Conservation (phyloP, 35 echinoderm and acorn worm genomes). For the Heliocidaris tuberculata region DNA sequence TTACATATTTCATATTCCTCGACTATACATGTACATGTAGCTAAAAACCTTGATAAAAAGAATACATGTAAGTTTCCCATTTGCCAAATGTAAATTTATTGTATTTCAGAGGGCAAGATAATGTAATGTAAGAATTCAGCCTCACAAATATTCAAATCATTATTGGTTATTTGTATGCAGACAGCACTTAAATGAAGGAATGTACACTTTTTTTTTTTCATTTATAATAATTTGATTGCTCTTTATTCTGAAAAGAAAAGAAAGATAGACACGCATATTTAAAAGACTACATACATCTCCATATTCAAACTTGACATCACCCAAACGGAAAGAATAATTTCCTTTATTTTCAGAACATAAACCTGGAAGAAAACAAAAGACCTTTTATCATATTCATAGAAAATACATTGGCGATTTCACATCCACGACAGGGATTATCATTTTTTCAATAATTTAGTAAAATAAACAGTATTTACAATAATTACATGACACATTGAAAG, state of each 20-base stretch:
- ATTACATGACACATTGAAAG: conserved; percentile 22
- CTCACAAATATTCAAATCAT: too few species aligned
- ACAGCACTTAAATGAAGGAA: too few species aligned
- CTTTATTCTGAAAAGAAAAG: conserved; percentile 34
- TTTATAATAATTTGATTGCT: conserved; percentile 26
- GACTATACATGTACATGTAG: too few species aligned
- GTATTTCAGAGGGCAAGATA: too few species aligned
- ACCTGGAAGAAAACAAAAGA: background rate
- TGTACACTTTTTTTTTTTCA: background rate
- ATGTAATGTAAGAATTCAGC: too few species aligned
- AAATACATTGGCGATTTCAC: conserved; percentile 39
- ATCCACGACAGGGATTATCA: conserved; percentile 1
- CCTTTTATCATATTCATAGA: conserved; percentile 29
- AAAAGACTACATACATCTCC: conserved; percentile 36
- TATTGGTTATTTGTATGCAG: too few species aligned
- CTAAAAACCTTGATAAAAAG: too few species aligned
- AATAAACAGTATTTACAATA: conserved; percentile 41
- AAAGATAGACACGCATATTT: background rate
- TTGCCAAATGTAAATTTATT: too few species aligned
- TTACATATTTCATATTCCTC: too few species aligned
- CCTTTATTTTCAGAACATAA: conserved; percentile 31
- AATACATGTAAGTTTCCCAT: too few species aligned
- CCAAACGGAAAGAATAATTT: background rate
- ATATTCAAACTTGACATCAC: background rate
- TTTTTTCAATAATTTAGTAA: conserved; percentile 39